These are phyloP conservation scores for Drosophila obscura DNA, from an alignment of 1,140 invertebrate species.

Conservation along the genomic window DNA sequence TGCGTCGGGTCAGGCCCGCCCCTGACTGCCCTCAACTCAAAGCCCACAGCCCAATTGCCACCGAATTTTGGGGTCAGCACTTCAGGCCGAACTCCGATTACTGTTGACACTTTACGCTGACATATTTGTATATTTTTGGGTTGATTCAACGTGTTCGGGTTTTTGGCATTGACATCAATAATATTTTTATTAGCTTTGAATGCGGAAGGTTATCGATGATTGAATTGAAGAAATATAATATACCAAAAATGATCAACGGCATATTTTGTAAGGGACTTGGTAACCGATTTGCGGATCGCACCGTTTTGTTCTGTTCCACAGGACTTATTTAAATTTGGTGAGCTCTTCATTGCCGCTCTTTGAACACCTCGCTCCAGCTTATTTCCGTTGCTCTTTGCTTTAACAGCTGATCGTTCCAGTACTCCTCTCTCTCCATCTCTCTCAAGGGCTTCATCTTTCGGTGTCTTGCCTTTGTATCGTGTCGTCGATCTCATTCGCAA, in stretches of 20 bases:
- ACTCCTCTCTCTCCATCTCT: too few relatives aligned
- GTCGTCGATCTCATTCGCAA: constrained; percentile 76
- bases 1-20: constrained; percentile 10
- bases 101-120: constrained; percentile 8
- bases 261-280: neutral
- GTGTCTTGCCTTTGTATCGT: constrained; percentile 60
- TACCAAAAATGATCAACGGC: neutral
- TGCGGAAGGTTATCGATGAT: constrained; percentile 15
- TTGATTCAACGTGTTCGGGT: too few relatives aligned
- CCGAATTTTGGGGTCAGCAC: constrained; percentile 4
- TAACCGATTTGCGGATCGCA: too few relatives aligned
- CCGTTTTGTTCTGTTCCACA: too few relatives aligned
- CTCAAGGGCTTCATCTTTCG: neutral
- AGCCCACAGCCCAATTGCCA: neutral
- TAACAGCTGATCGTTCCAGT: neutral
- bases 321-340: too few relatives aligned
- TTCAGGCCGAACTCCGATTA: neutral
- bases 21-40: neutral
- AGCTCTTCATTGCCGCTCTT: too few relatives aligned
- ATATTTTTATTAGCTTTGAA: neutral
- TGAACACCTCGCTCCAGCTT: neutral
- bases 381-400: neutral
- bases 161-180: constrained; percentile 24
- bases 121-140: neutral
- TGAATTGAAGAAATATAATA: neutral